phyloP scores from a whole-genome alignment of 1,140 invertebrate species.

The Zaprionus capensis region DNA sequence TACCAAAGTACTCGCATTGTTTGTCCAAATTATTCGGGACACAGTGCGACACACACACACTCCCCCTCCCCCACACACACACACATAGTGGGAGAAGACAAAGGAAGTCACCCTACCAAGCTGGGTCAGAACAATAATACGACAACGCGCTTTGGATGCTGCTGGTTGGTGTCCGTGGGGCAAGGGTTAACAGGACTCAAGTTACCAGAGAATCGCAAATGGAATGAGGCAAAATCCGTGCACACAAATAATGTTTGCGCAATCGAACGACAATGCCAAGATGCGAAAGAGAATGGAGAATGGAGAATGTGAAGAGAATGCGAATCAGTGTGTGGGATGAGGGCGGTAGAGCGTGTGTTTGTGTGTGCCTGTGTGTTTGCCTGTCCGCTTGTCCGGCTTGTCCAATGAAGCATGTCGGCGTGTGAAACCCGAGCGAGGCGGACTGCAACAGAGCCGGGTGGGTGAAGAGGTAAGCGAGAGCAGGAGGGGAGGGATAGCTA shows the following conservation, averaged over 20 bases:
- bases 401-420: constrained; percentile 75
- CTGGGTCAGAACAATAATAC: constrained; percentile 26
- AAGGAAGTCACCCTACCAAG: constrained; percentile 33
- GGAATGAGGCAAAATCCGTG: constrained; percentile 22
- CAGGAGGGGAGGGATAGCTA: not conserved
- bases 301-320: constrained; percentile 14
- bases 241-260: constrained; percentile 72
- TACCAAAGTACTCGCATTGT: constrained; percentile 52
- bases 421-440: constrained; percentile 51
- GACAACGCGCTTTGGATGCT: constrained; percentile 25
- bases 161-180: constrained; percentile 56
- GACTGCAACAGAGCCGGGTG: no score
- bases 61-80: constrained; percentile 8
- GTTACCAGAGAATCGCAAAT: constrained; percentile 40
- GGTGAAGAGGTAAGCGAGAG: not conserved
- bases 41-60: constrained; percentile 23
- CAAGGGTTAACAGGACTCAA: constrained; percentile 67
- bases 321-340: constrained; percentile 1
- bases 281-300: constrained; percentile 6
- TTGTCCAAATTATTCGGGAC: constrained; percentile 67
- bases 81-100: constrained; percentile 14
- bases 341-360: constrained; percentile 1
- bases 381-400: constrained; percentile 15
- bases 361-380: not conserved
- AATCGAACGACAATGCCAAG: constrained; percentile 72